A percentile compares a stretch with the other conserved stretches of the same genome.
phyloP scores from a whole-genome alignment of 2,113 vertebrate genomes.

The Calcarius ornatus region DNA sequence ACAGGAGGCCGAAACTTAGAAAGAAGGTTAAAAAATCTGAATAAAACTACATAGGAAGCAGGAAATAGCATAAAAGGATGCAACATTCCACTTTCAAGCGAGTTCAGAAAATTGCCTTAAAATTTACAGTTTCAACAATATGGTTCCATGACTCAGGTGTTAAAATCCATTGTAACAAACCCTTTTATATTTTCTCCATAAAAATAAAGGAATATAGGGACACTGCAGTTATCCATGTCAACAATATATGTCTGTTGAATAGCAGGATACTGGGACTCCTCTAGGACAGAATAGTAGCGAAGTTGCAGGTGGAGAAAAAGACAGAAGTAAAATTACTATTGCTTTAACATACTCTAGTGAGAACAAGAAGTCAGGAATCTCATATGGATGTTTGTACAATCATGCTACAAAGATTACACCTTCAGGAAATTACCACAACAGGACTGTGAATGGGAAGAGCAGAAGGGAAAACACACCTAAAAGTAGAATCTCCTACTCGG shows the following conservation, averaged over 20 bases:
- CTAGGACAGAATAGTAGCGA: slow-evolving; percentile 39
- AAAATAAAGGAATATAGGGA: slow-evolving; percentile 70
- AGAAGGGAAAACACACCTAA: slow-evolving; percentile 61
- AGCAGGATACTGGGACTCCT: slow-evolving; percentile 59
- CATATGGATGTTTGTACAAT: slow-evolving; percentile 71
- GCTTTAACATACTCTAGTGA: slow-evolving; percentile 69
- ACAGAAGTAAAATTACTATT: slow-evolving; percentile 59
- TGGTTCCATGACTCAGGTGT: slow-evolving; percentile 65
- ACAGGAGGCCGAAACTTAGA: slow-evolving; percentile 75
- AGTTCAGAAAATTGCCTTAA: slow-evolving; percentile 61
- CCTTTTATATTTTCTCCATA: slow-evolving; percentile 65
- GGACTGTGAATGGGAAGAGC: slow-evolving; percentile 38
- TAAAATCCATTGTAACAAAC: slow-evolving; percentile 69
- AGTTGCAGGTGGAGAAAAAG: slow-evolving; percentile 60
- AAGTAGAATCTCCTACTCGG: slow-evolving; percentile 47
- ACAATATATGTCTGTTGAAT: slow-evolving; percentile 49
- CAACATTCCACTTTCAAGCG: slow-evolving; percentile 69
- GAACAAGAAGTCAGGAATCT: slow-evolving; percentile 62
- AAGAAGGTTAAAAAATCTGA: slow-evolving; percentile 68
- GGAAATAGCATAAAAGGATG: slow-evolving; percentile 67
- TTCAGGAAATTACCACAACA: slow-evolving; percentile 37
- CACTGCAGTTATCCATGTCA: slow-evolving; percentile 59
- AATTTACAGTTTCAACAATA: slow-evolving; percentile 62
- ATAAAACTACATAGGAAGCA: slow-evolving; percentile 68
- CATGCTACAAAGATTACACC: slow-evolving; percentile 79